phyloP scores from a whole-genome alignment of 2,888 invertebrate genomes.

The Agrochola litura region DNA sequence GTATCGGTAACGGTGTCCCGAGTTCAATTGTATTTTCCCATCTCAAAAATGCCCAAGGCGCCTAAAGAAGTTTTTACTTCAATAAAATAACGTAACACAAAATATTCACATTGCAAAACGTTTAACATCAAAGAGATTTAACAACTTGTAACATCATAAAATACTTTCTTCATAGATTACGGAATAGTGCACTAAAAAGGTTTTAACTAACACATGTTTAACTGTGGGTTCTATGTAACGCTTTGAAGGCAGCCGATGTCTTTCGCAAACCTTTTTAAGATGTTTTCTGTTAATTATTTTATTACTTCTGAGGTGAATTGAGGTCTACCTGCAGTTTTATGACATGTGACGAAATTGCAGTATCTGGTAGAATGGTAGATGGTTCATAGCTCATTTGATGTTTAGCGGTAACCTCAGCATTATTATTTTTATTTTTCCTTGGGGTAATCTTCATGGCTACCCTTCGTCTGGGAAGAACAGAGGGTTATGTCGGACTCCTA shows the following conservation, averaged over 20 bases:
- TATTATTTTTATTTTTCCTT: neutral
- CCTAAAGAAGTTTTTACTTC: too few relatives aligned
- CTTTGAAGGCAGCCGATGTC: slow-evolving; percentile 44
- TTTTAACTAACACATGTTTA: slow-evolving; percentile 41
- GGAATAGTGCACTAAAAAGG: slow-evolving; percentile 16
- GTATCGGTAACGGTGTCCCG: too few relatives aligned
- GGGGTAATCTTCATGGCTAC: too few relatives aligned
- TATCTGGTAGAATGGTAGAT: too few relatives aligned
- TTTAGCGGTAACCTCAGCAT: neutral
- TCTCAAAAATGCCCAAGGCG: too few relatives aligned
- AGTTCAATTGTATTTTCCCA: too few relatives aligned
- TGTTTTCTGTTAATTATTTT: slow-evolving; percentile 41
- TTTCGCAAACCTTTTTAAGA: slow-evolving; percentile 38
- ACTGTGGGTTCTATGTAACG: slow-evolving; percentile 5
- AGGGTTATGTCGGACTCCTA: too few relatives aligned
- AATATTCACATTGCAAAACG: slow-evolving; percentile 45
- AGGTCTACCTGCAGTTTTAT: slow-evolving; percentile 20
- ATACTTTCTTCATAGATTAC: slow-evolving; percentile 51
- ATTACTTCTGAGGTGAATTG: slow-evolving; percentile 21
- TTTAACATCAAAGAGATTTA: slow-evolving; percentile 50
- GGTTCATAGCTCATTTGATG: slow-evolving; percentile 4
- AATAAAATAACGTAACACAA: slow-evolving; percentile 18
- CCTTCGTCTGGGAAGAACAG: too few relatives aligned
- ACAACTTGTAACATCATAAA: slow-evolving; percentile 47
- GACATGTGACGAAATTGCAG: neutral